Evolutionary conservation across 2,888 invertebrate species (phyloP).

Genomic region (Melangyna quadrimaculata): DNA sequence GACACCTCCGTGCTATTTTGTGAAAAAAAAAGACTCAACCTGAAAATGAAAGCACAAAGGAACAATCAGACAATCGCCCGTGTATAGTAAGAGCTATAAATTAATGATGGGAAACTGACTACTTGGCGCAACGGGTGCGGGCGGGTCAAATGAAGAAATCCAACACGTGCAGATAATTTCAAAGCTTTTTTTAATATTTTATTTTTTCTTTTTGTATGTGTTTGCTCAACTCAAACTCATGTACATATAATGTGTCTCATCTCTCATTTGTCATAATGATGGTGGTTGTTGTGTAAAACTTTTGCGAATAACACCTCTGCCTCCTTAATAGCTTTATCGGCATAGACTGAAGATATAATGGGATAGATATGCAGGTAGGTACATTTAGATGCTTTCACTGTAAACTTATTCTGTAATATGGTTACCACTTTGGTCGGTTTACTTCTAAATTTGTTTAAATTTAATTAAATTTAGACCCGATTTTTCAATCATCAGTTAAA

Average conservation of each 20-base stretch:
- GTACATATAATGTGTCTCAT: too few species aligned
- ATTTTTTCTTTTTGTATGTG: not conserved
- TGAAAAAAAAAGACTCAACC: not conserved
- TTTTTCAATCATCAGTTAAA: too few species aligned
- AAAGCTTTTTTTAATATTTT: constrained; percentile 14
- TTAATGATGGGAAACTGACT: not conserved
- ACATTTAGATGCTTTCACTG: not conserved
- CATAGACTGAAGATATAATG: not conserved
- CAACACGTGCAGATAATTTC: constrained; percentile 58
- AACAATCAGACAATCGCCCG: constrained; percentile 3
- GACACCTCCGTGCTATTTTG: not conserved
- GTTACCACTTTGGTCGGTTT: not conserved
- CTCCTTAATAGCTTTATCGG: not conserved
- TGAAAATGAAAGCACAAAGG: not conserved
- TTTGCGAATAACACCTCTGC: not conserved
- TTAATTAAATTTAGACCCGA: too few species aligned
- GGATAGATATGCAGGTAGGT: not conserved
- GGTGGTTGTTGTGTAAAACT: constrained; percentile 7
- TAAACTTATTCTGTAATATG: not conserved
- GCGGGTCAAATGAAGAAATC: not conserved
- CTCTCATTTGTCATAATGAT: not conserved
- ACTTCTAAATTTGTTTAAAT: not conserved
- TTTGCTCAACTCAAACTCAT: not conserved
- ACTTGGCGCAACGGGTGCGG: not conserved
- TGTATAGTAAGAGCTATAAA: not conserved